Base-by-base conservation (phyloP, 2,888 invertebrate species). In the Drosophila niveifrons region DNA sequence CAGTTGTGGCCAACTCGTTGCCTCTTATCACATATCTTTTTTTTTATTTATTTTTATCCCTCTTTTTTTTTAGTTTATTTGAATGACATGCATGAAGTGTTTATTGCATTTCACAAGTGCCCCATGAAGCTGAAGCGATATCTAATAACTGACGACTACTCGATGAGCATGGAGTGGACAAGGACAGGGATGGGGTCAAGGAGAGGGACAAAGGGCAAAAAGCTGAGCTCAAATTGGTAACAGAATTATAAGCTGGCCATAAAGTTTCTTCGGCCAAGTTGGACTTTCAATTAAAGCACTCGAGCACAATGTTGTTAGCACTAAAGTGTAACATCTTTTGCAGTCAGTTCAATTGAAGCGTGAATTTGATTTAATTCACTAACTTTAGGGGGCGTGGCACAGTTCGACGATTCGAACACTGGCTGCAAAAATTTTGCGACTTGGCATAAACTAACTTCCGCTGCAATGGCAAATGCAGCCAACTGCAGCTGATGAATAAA, bases 401-500 rank as follows among this genome's bases (percentile, higher is more conserved):
- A 9, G 41, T 4, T 41, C 29, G 53, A 17, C 29, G 23, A 31
- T 23, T 23, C 23, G 50, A 29, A 41, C 61, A 56, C 36, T 58
- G 43, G 73, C 52, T 23, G 23, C 23, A 23, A 23, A 69, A 77
- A 69, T 71, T 71, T 59, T 70, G 74, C 76, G 74, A 77, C 80
- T 80, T 80, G 77, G 80, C 80, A 72, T 76, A 77, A 79, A 80
- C 79, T 76, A 77, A 77, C 79, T 80, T 80, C 79, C 79, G 74
- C 62, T 74, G 76, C 72, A 76, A 59, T 52, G 44, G 44, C 55
- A 56, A 56, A 56, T 70, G 53, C 80, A 78, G 80, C 75, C 75
- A 75, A 79, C 82, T 72, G 82, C 78, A 82, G 64, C 75, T 80
- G 82, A 80, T 82, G 82, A 82, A 82, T 82, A 82, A 82, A 82